Evolutionary conservation across 2,888 invertebrate species (phyloP), one percentile per base, ranked within the genome.

Genomic region (Dynastes maya): DNA sequence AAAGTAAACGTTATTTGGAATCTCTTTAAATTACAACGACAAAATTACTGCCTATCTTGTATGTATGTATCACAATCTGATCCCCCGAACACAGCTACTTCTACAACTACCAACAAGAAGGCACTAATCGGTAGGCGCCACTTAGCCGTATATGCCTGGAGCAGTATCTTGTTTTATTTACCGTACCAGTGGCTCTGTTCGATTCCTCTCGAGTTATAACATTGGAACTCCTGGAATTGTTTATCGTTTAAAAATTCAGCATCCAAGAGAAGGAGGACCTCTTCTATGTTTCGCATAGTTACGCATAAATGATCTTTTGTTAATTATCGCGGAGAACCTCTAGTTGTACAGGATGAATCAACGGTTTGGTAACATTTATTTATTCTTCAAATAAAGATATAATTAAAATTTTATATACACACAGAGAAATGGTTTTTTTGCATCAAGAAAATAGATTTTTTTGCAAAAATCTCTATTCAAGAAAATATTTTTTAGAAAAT

Each of bases 91-190:
- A 45, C 45, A 45, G 53, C 53, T 55, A 55, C 85, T 85, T 85
- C 16, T 16, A 55, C 53, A 16, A 55, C n/a, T 16, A 55, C n/a
- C 53, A 55, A 16, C 83, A 86, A 32, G 32, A 32, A 32, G 84
- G 84, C 85, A 85, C 85, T 83, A 84, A 85, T 85, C 84, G 85
- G 85, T 86, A 86, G 87, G 86, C 87, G 87, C 87, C 87, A 86
- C 84, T 84, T 83, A 83, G 86, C 85, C 85, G 86, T 74, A 84
- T 81, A 80, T 82, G 85, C 86, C 84, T 82, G 82, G 79, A 84
- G 85, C 85, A 64, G 81, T 79, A 79, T 77, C 81, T 75, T 78
- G 80, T 81, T 81, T 80, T 80, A 80, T 80, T 80, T 79, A 80
- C 80, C 76, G 79, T 29, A 27, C 61, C 27, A 29, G 61, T 11